These are phyloP conservation scores for Eonycteris spelaea DNA, from an alignment of 2,113 vertebrate species.

Conservation along the genomic window DNA sequence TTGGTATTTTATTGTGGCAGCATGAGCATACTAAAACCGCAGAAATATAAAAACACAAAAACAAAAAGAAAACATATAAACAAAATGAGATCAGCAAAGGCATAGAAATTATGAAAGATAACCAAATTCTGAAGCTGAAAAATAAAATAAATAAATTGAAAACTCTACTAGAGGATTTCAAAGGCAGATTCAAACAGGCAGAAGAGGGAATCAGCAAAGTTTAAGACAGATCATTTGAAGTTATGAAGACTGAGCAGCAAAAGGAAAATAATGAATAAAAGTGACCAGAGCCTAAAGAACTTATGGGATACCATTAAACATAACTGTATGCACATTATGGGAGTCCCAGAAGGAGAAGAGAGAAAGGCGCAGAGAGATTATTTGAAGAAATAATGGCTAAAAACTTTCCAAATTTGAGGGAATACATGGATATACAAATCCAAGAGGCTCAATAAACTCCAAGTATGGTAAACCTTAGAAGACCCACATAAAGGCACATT, in stretches of 20 bases:
- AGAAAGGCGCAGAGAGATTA: neutral
- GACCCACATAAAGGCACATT: neutral
- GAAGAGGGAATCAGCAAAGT: neutral
- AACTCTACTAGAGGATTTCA: neutral
- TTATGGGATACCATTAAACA: neutral
- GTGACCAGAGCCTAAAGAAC: neutral
- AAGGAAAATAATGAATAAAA: neutral
- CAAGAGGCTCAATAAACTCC: neutral
- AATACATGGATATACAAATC: neutral
- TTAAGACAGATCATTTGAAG: neutral
- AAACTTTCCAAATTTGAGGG: neutral
- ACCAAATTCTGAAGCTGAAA: neutral
- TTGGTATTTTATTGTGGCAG: neutral
- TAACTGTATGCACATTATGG: neutral
- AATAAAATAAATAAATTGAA: neutral
- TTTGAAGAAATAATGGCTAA: neutral
- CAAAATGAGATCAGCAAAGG: neutral
- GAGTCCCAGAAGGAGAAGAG: neutral
- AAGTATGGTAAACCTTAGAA: neutral
- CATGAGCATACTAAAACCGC: neutral
- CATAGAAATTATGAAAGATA: neutral
- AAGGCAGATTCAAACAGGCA: neutral
- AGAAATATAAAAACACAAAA: neutral
- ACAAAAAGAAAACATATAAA: neutral
- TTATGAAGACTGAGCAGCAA: neutral